Base-by-base conservation (phyloP, 2,797 vertebrate species). In the Anguilla obscura region DNA sequence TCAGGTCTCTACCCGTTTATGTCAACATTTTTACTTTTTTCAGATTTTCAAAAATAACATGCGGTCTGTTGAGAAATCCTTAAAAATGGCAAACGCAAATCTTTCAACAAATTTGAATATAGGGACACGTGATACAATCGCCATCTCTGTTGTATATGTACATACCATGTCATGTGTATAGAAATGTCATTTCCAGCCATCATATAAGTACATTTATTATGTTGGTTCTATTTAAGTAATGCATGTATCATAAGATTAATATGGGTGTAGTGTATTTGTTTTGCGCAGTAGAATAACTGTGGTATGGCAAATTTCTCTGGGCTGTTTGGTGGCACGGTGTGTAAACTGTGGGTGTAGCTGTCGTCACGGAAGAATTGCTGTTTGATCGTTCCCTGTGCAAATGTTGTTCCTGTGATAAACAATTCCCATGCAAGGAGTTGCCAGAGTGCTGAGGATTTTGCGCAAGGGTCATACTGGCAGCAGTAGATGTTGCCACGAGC, bases 341-440 rank as follows among this genome's bases (percentile, higher is more conserved):
- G 91, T 93, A 91, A 95, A 93, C 92, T 90, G 4, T 91, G 93
- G 95, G 95, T 91, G 95, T 96, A 88, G 93, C 84, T 94, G 33
- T 24, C 74, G 86, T 56, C 87, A 84, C 69, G 82, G 80, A 90
- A 88, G 80, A 91, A 90, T 27, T 52, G 89, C 87, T 94, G 79
- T 95, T 96, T 95, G 92, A 93, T 89, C 91, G 91, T 90, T 93
- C 92, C 92, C 16, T 87, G 71, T 92, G 92, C 84, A 88, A 89
- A 93, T 89, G 90, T 90, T 85, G 76, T 74, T 66, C 76, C 86
- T 24, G 86, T 87, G 71, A 85, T 45, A 52, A 66, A 80, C 88
- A 74, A 89, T 71, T 86, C 69, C 83, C 6, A 50, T 79, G 56
- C 45, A 33, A 54, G n/a, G 54, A 84, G 88, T 91, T 88, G 84